Percentiles rank a stretch among this genome's conserved stretches.
phyloP scores from a whole-genome alignment of 2,113 vertebrate genomes.

The Phycodurus eques region DNA sequence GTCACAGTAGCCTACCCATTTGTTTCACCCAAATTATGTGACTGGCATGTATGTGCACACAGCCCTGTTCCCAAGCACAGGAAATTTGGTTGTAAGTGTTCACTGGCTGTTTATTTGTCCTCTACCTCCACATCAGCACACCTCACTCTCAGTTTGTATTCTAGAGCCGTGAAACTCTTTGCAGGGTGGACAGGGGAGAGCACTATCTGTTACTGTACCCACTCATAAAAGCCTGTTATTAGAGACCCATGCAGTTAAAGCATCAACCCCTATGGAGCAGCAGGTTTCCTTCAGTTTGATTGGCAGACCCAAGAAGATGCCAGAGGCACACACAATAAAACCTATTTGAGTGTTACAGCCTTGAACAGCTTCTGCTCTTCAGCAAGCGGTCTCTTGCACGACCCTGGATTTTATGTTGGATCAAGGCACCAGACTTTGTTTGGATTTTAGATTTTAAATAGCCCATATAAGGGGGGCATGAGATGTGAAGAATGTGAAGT shows the following conservation, averaged over 20 bases:
- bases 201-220: conserved; percentile 7
- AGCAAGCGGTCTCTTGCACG: conserved; percentile 11
- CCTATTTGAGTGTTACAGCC: conserved; percentile 12
- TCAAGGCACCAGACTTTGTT: conserved; percentile 12
- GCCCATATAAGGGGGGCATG: conserved; percentile 3
- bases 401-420: conserved; percentile 25
- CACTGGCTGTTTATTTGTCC: conserved; percentile 52
- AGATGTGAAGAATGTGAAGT: conserved; percentile 15
- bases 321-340: conserved; percentile 30
- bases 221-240: conserved; percentile 44
- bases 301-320: conserved; percentile 34
- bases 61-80: conserved; percentile 28
- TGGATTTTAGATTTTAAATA: conserved; percentile 14
- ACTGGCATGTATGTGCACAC: conserved; percentile 44
- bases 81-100: conserved; percentile 47
- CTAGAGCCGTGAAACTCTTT: conserved; percentile 15
- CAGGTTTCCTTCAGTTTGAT: conserved; percentile 38
- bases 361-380: conserved; percentile 9
- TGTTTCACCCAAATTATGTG: conserved; percentile 49
- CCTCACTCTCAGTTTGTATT: conserved; percentile 61
- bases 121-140: conserved; percentile 39
- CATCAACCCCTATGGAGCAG: conserved; percentile 27
- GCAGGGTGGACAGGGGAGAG: conserved; percentile 33
- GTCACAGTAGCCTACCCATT: conserved; percentile 47
- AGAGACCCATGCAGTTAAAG: conserved; percentile 39